Conservation (phyloP, 2,797 vertebrate species). For the Phrynocephalus guinanensis region DNA sequence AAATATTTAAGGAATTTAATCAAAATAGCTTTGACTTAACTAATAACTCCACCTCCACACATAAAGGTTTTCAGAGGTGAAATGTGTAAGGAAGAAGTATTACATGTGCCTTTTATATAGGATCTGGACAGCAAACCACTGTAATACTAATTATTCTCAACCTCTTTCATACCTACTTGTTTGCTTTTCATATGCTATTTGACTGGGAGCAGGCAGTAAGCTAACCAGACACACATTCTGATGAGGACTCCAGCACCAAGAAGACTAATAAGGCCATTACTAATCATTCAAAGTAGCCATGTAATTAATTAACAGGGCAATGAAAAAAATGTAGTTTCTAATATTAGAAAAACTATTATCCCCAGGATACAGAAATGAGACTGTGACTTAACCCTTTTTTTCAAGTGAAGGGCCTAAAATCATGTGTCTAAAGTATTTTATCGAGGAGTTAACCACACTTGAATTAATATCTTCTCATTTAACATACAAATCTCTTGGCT, state of each 20-base stretch:
- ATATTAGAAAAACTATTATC: not conserved
- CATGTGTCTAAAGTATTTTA: not conserved
- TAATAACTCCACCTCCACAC: not conserved
- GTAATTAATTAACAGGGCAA: not conserved
- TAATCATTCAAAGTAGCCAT: not conserved
- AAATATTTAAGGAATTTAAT: not conserved
- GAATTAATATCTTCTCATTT: not conserved
- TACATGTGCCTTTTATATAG: not conserved
- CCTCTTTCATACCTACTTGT: not conserved
- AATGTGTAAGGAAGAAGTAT: not conserved
- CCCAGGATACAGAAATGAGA: not conserved
- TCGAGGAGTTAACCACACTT: not conserved
- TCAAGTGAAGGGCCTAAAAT: not conserved
- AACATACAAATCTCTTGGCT: not conserved
- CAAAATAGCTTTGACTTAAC: not conserved
- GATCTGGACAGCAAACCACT: not conserved
- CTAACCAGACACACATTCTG: not conserved
- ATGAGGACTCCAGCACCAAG: not conserved
- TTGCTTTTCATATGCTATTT: not conserved
- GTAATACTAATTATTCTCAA: not conserved
- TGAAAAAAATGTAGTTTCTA: not conserved
- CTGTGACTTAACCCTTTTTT: not conserved
- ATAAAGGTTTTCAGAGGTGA: not conserved
- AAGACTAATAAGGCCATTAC: not conserved
- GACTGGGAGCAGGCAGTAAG: not conserved